phyloP scores from a whole-genome alignment of 1,140 invertebrate species.

The Brachionus koreanus region DNA sequence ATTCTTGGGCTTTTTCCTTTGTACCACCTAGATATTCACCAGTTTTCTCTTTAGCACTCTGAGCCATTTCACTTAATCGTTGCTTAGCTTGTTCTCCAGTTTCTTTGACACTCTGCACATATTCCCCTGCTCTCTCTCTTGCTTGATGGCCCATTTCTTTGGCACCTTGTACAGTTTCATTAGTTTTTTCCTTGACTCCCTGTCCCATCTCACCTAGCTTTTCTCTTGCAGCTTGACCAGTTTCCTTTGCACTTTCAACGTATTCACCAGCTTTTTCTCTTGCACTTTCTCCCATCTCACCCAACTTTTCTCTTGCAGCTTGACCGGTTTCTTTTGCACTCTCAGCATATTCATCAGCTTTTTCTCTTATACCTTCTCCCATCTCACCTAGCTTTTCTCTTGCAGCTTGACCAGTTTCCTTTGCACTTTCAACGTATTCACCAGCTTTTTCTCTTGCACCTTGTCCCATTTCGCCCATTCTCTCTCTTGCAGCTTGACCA shows the following conservation, averaged over 20 bases:
- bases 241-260: neutral
- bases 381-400: neutral
- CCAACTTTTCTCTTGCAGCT: neutral
- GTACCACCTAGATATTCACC: neutral
- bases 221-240: neutral
- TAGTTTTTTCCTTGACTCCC: neutral
- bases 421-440: neutral
- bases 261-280: neutral
- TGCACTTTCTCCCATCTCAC: neutral
- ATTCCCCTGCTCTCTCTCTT: neutral
- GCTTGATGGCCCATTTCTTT: neutral
- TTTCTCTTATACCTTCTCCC: neutral
- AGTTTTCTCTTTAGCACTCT: neutral
- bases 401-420: neutral
- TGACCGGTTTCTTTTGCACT: neutral
- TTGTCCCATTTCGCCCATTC: neutral
- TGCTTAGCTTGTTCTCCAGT: neutral
- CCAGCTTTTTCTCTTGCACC: neutral
- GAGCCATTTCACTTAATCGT: neutral
- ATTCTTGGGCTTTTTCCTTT: constrained; percentile 6
- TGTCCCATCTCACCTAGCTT: neutral
- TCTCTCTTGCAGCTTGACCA: neutral
- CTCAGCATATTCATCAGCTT: neutral
- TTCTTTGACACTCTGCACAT: neutral
- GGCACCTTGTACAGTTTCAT: neutral